Base-by-base conservation (phyloP, 2,797 vertebrate species). In the Hephaestus fuliginosus region DNA sequence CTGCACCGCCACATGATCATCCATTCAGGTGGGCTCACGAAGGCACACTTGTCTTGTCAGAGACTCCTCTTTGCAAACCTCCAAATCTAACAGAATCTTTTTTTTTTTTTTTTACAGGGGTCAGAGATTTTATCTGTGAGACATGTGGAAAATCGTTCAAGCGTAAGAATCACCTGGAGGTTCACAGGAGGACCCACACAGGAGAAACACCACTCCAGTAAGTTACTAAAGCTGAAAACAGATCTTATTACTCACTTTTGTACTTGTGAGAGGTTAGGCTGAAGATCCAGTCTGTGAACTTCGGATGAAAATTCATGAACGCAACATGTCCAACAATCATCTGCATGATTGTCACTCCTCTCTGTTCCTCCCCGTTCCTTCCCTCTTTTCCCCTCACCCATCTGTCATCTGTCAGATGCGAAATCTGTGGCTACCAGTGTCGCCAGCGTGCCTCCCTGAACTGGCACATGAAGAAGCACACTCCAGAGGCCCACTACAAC, bases 401-500 rank as follows among this genome's bases (percentile, higher is more conserved):
- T 4, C 30, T 33, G 0, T 43, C 46, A 5, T 58, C 30, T 7
- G 5, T 14, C 90, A 99, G 98, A 91, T 98, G 98, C 61, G 97
- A 98, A 89, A 96, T 98, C 82, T 98, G 98, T 7, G 98, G 98
- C 41, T 99, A 97, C 92, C 98, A 98, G 91, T 98, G 98, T 91
- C 95, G 97, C 11, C 98, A 98, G 92, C 95, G 97, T 0, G 97
- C 98, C 0, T 98, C 98, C 0, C 96, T 98, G 48, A 99, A 97
- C 88, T 99, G 98, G 98, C 98, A 99, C 93, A 99, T 98, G 97
- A 96, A 97, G 94, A 97, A 97, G 56, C 98, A 98, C 90, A 96
- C 95, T 0, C 88, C 96, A 0, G 96, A 97, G 60, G 95, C 96
- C 7, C 96, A 96, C 86, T 98, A 96, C 95, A 97, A 96, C 92